Evolutionary conservation across 2,797 vertebrate species (phyloP), one percentile per base, ranked within the genome.

Genomic region (Bradypodion pumilum): DNA sequence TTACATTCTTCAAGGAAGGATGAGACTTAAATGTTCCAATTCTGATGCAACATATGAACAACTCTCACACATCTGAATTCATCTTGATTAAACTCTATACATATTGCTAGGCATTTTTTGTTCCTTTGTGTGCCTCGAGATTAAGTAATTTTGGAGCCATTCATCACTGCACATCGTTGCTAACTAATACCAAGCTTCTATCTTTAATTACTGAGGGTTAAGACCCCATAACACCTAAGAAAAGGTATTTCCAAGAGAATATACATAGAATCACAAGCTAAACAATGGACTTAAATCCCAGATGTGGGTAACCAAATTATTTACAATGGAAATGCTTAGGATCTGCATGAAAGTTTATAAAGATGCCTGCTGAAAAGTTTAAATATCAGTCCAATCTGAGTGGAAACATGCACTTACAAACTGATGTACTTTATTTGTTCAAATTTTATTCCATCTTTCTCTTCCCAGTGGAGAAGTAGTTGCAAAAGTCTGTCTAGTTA

Each of bases 1-100:
- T 42, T 82, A 63, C 81, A 62, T 49, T 79, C 66, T 91, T 88
- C 78, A 80, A 81, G 65, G 75, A 88, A 86, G 63, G 82, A 62
- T 83, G 70, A 13, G 72, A 83, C 89, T 87, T 89, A 87, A 89
- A 87, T 66, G 78, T 83, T 81, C 32, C 56, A 84, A 79, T 74
- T 87, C 81, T 91, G 86, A 78, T 88, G 40, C 62, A 91, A 86
- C 85, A 89, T 90, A 77, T 89, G 87, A 88, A 86, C 78, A 81
- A 44, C 7, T 70, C 40, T 62, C 13, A 37, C 9, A 13, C 15
- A 16, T 46, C 2, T 49, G n/a, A 70, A 88, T 83, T 74, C 80
- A 75, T 88, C 74, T n/a, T 84, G 60, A 40, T 79, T 90, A 70
- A 74, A 27, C 23, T 83, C 32, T 59, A 25, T 49, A 79, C 88